Evolutionary conservation across 2,888 invertebrate genomes (phyloP), one percentile per base, ranked within the genome.

Genomic region (Drosophila stalkeri): DNA sequence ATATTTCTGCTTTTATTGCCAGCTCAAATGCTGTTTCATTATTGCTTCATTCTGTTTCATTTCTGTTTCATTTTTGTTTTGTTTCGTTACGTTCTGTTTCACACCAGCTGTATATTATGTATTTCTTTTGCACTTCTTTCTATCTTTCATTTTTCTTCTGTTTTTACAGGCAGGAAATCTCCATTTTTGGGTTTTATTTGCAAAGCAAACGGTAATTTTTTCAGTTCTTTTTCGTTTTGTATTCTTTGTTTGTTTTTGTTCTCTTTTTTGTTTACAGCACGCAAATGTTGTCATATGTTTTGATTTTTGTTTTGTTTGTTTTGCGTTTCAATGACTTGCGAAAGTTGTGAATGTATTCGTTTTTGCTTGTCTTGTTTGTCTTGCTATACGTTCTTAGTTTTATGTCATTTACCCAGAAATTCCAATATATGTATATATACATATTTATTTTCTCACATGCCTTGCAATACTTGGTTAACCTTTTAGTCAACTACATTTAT

Each of bases 171-270:
- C 91, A 91, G 91, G 92, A 91, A 91, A 92, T 91, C 91, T 84
- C 91, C 91, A 86, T 91, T 91, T 91, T 91, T 91, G 91, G 91
- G 91, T 88, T 91, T 92, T 85, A 91, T 91, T 91, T 91, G 91
- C 91, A 91, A 92, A 89, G 86, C 92, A 87, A 91, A 91, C 91
- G 91, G 91, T 91, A 91, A 91, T 81, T 88, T 90, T 86, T 72
- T 74, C 56, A 70, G 51, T 65, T 64, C 70, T 70, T 57, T 55
- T 51, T 60, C 16, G 18, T 41, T 54, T 64, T 66, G 6, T 39
- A 1, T 7, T 39, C 27, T 27, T 27, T 27, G 27, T 39, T 39
- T 37, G 14, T 39, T 37, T 54, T 64, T 69, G 35, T 52, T 33
- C 14, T 52, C 8, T 44, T 52, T 52, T 71, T 52, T 55, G 57